These are phyloP conservation scores for Doryteuthis pealeii DNA, from an alignment of 1,140 invertebrate species.

Conservation along the genomic window DNA sequence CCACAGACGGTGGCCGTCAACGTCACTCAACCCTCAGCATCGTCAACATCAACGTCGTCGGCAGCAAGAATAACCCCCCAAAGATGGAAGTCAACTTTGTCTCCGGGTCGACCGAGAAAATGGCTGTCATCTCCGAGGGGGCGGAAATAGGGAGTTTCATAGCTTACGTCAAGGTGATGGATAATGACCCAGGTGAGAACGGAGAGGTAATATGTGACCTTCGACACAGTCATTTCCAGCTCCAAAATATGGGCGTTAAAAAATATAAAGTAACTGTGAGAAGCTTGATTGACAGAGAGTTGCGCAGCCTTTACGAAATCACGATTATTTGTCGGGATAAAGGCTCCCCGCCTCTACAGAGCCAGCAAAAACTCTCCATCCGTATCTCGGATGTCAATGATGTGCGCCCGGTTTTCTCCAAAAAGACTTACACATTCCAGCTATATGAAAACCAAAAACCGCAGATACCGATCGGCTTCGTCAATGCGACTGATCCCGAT, in stretches of 20 bases:
- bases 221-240: constrained; percentile 27
- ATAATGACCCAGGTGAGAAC: constrained; percentile 42
- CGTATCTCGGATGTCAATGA: constrained; percentile 89
- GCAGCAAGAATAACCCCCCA: constrained; percentile 36
- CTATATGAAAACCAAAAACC: constrained; percentile 49
- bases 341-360: constrained; percentile 30
- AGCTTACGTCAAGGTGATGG: constrained; percentile 39
- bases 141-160: constrained; percentile 38
- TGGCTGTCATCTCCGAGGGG: constrained; percentile 33
- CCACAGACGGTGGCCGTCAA: constrained; percentile 34
- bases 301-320: constrained; percentile 25
- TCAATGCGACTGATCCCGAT: constrained; percentile 84
- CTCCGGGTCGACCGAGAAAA: constrained; percentile 17
- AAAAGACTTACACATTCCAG: constrained; percentile 38
- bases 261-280: constrained; percentile 36
- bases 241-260: constrained; percentile 30
- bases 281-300: constrained; percentile 26
- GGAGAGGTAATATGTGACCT: constrained; percentile 40
- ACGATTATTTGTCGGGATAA: constrained; percentile 34
- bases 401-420: constrained; percentile 80
- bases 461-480: constrained; percentile 78
- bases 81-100: constrained; percentile 37
- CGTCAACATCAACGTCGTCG: constrained; percentile 32
- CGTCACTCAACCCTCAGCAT: constrained; percentile 22
- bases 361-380: constrained; percentile 70